A percentile compares a stretch with the other conserved stretches of the same genome.
Evolutionary conservation across 2,797 vertebrate genomes (phyloP).

Genomic region (Falco novaeseelandiae): DNA sequence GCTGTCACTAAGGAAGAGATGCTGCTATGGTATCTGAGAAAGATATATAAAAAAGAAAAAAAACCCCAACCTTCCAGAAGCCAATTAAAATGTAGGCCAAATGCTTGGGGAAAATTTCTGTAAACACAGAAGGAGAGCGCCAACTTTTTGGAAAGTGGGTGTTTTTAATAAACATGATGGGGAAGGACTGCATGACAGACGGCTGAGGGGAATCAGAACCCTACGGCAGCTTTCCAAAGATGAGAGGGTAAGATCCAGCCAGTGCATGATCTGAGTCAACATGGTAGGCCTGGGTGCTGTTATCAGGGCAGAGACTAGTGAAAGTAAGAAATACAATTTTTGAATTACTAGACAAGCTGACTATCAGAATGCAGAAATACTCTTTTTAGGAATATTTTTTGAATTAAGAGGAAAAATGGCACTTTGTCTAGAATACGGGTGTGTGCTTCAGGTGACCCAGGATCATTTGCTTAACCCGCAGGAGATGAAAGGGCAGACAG

Average conservation of each 20-base stretch:
- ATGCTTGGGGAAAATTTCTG: conserved; percentile 35
- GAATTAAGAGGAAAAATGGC: background rate
- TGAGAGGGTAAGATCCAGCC: background rate
- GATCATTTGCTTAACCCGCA: background rate
- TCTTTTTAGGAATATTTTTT: background rate
- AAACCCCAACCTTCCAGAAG: background rate
- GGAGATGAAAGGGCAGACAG: background rate
- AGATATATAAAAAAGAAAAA: background rate
- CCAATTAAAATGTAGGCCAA: conserved; percentile 53
- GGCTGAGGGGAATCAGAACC: background rate
- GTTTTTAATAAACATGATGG: conserved; percentile 18
- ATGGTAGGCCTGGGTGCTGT: background rate
- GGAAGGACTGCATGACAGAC: background rate
- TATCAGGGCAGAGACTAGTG: background rate
- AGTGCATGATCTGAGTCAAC: background rate
- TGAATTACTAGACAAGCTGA: background rate
- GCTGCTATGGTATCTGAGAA: background rate
- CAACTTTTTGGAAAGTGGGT: background rate
- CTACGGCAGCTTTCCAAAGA: background rate
- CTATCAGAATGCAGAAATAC: background rate
- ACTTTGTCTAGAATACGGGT: background rate
- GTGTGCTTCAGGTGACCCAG: background rate
- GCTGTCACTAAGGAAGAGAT: background rate
- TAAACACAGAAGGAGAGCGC: conserved; percentile 25
- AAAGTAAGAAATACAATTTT: background rate